phyloP scores from a whole-genome alignment of 2,888 invertebrate genomes.

The Suillia variegata region DNA sequence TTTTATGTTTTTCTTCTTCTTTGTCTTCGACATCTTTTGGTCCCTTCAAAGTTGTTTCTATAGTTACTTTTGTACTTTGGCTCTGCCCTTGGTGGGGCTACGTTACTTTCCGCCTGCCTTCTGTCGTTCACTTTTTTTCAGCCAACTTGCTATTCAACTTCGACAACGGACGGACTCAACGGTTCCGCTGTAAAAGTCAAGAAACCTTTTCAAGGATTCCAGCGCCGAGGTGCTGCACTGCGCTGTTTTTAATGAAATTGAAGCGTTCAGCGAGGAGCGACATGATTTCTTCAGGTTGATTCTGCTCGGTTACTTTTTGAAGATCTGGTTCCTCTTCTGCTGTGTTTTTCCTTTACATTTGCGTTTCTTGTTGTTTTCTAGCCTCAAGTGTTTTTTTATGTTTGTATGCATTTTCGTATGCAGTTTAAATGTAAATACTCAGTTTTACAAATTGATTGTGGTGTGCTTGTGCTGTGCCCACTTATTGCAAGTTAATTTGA shows the following conservation, averaged over 20 bases:
- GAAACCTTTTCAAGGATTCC: constrained; percentile 54
- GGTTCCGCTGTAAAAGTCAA: constrained; percentile 36
- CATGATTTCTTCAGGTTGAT: constrained; percentile 12
- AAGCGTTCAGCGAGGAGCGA: too few species aligned
- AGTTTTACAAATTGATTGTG: neutral
- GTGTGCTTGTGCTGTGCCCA: too few species aligned
- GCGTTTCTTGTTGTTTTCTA: neutral
- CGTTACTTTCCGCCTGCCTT: neutral
- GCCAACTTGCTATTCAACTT: neutral
- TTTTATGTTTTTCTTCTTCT: neutral
- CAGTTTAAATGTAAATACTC: neutral
- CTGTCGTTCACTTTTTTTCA: neutral
- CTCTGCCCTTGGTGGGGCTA: neutral
- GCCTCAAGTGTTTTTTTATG: neutral
- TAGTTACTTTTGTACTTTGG: neutral
- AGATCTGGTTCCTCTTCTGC: neutral
- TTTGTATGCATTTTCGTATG: neutral
- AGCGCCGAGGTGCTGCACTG: too few species aligned
- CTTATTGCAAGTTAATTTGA: neutral
- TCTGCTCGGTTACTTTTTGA: neutral
- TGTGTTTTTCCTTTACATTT: too few species aligned
- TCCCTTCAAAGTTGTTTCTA: too few species aligned
- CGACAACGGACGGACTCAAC: neutral
- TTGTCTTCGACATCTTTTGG: too few species aligned
- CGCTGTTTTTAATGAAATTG: constrained; percentile 18